Percentiles rank a stretch among this genome's conserved stretches.
phyloP scores from a whole-genome alignment of 2,797 vertebrate genomes.

The Lepidocolaptes lacrymiger region DNA sequence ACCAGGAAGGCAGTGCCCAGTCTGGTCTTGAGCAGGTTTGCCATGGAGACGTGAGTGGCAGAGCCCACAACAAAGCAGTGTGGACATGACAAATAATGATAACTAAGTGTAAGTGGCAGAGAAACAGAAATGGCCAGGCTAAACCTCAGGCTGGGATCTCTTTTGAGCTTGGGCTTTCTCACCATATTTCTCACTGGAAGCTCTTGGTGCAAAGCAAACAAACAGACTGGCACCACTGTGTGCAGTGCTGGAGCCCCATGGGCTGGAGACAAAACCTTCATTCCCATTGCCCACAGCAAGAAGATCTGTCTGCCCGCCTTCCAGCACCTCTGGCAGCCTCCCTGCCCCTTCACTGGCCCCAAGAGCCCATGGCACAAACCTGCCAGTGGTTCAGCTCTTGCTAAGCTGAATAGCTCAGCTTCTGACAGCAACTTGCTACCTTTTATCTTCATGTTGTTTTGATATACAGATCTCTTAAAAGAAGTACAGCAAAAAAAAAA shows the following conservation, averaged over 20 bases:
- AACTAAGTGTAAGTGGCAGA: not conserved
- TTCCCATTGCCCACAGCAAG: not conserved
- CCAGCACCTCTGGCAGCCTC: rapidly evolving
- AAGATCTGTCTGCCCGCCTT: not conserved
- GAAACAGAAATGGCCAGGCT: not conserved
- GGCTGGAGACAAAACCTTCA: not conserved
- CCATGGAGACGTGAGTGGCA: not conserved
- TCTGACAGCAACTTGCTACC: not conserved
- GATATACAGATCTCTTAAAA: not conserved
- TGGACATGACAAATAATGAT: not conserved
- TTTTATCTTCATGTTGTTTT: not conserved
- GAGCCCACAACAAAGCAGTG: not conserved
- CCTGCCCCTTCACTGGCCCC: not conserved
- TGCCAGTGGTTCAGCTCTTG: not conserved
- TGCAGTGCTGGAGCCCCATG: not conserved
- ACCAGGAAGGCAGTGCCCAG: not conserved
- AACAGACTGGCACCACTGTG: not conserved
- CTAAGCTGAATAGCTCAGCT: not conserved
- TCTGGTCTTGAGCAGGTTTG: not conserved
- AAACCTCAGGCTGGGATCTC: not conserved
- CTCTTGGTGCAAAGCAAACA: not conserved
- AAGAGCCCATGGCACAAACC: not conserved
- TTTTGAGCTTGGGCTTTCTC: not conserved
- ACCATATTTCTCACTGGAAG: not conserved
- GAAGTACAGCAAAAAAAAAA: not conserved